These are phyloP conservation scores for Hymenochirus boettgeri DNA, from an alignment of 2,113 vertebrate species.

Conservation along the genomic window DNA sequence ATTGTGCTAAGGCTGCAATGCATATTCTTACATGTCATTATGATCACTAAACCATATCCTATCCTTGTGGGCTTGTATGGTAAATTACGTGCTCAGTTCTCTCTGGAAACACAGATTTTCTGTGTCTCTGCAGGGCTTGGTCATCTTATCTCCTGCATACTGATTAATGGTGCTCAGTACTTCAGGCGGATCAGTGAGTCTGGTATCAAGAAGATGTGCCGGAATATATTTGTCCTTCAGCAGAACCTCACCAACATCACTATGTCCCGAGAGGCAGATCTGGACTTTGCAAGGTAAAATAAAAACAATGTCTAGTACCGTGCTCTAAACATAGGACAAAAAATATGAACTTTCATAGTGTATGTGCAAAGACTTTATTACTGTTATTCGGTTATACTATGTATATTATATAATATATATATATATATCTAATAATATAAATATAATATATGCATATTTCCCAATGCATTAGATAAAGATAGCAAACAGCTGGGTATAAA, in stretches of 20 bases:
- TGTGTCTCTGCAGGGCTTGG: conserved; percentile 76
- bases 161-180: conserved; percentile 97
- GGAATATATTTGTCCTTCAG: conserved; percentile 97
- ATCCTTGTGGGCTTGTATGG: background rate
- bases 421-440: too few relatives aligned
- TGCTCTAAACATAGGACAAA: too few relatives aligned
- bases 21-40: background rate
- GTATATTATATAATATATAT: too few relatives aligned
- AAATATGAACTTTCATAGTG: too few relatives aligned
- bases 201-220: conserved; percentile 98
- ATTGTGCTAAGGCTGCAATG: background rate
- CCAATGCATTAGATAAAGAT: too few relatives aligned
- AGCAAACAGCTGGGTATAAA: too few relatives aligned
- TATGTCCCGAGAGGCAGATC: conserved; percentile 94
- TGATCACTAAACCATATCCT: background rate
- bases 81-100: background rate
- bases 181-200: conserved; percentile 97
- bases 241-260: conserved; percentile 99
- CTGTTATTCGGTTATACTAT: too few relatives aligned
- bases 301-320: too few relatives aligned
- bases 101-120: background rate
- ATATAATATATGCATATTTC: too few relatives aligned
- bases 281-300: conserved; percentile 90
- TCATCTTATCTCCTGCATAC: conserved; percentile 95
- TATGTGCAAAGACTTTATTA: too few relatives aligned